Conservation (phyloP, 2,113 vertebrate genomes). For the Bucco capensis region DNA sequence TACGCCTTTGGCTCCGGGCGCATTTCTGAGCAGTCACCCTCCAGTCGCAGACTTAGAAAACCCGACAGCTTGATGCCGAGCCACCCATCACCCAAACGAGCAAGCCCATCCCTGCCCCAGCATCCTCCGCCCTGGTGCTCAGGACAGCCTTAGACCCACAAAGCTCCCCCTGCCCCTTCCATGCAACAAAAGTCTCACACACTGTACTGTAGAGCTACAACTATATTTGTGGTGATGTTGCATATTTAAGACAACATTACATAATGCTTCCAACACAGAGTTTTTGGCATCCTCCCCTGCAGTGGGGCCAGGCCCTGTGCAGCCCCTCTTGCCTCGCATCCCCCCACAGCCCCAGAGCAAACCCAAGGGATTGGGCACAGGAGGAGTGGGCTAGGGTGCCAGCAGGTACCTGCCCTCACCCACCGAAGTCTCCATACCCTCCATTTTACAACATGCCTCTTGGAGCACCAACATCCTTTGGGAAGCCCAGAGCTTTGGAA, state of each 20-base stretch:
- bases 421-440: background rate
- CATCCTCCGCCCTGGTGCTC: background rate
- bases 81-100: background rate
- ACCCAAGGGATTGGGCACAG: background rate
- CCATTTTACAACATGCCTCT: fast-evolving
- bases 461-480: background rate
- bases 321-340: background rate
- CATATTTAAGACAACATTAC: constrained; percentile 69
- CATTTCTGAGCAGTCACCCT: background rate
- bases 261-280: constrained; percentile 23
- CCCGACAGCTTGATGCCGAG: background rate
- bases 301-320: background rate
- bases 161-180: background rate
- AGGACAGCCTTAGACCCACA: background rate
- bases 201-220: background rate
- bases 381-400: background rate
- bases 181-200: background rate
- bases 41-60: background rate
- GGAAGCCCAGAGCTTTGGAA: no score
- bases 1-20: no score
- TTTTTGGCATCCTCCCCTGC: background rate
- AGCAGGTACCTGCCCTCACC: background rate
- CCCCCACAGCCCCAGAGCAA: background rate
- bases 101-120: background rate
- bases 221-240: constrained; percentile 58